Conservation (phyloP, 2,888 invertebrate species). For the Ichneumoninae sp. region DNA sequence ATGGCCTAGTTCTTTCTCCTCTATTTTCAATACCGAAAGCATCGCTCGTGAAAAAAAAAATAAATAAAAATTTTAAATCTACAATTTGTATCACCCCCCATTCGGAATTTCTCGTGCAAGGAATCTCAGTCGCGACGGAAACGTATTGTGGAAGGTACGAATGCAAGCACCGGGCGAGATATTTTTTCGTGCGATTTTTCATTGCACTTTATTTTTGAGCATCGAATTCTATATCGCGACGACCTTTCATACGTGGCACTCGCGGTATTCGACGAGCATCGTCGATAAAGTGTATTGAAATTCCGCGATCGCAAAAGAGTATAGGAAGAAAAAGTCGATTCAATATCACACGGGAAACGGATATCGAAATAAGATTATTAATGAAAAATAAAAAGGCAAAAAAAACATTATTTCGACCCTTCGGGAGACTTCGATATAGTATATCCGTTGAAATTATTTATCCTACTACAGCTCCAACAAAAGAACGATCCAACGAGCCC, state of each 20-base stretch:
- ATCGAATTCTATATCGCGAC: background rate
- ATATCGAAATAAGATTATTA: background rate
- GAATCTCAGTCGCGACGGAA: background rate
- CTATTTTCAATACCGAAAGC: background rate
- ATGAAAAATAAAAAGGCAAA: background rate
- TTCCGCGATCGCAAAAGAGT: background rate
- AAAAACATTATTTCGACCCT: background rate
- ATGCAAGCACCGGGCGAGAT: background rate
- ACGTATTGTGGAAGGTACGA: background rate
- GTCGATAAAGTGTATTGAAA: conserved; percentile 8
- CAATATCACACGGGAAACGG: background rate
- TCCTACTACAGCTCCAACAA: background rate
- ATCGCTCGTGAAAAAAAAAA: background rate
- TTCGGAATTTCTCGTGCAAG: background rate
- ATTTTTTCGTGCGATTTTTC: conserved; percentile 1
- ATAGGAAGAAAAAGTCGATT: background rate
- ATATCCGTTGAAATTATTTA: background rate
- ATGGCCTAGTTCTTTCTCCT: background rate
- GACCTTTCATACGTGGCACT: background rate
- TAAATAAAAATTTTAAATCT: background rate
- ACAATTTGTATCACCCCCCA: background rate
- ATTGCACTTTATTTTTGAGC: conserved; percentile 3
- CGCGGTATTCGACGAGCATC: background rate
- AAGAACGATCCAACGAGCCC: conserved; percentile 5
- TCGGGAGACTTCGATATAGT: background rate